Evolutionary conservation across 2,888 invertebrate species (phyloP), one percentile per base, ranked within the genome.

Genomic region (Orchestes rusci): DNA sequence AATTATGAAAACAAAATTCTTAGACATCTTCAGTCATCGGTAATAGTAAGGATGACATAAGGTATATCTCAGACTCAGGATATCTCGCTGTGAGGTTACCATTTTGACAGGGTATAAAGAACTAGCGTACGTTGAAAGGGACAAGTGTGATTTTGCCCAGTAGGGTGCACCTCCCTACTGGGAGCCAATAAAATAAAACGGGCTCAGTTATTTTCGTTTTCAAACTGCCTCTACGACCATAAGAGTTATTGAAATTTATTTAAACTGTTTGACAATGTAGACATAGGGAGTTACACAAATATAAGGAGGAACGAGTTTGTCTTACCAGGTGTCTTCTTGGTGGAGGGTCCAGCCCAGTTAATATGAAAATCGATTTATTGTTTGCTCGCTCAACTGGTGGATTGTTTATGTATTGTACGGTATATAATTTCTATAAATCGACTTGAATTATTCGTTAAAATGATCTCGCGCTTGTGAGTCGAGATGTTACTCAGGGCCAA

Each of bases 181-280:
- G 56, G 58, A 59, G 32, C 61, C 58, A 63, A 63, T 63, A 64
- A 64, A 63, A 63, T 62, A 60, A 63, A 62, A 65, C 56, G 59
- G 60, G 58, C 56, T 56, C 56, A 56, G 56, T 60, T 60, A 48
- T 43, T 40, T 47, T 38, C 39, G 60, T 58, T 59, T 59, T 47
- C 30, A 50, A 54, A 53, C 59, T 57, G 60, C 60, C 61, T 60
- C 58, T 59, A 53, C 54, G 54, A 58, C 59, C 61, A 59, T 60
- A 62, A 60, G 61, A 61, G 59, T 64, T 63, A 65, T 64, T 64
- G 63, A 63, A 64, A 64, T 65, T 65, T 64, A 64, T 65, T 64
- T 61, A 59, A 61, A 62, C 59, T 55, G 59, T 61, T 57, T 60
- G 63, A 61, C 62, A 60, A 48, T 43, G 48, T 48, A 48, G 43